Base-by-base conservation (phyloP, 2,797 vertebrate genomes). In the Hapalemur alaotrensis region DNA sequence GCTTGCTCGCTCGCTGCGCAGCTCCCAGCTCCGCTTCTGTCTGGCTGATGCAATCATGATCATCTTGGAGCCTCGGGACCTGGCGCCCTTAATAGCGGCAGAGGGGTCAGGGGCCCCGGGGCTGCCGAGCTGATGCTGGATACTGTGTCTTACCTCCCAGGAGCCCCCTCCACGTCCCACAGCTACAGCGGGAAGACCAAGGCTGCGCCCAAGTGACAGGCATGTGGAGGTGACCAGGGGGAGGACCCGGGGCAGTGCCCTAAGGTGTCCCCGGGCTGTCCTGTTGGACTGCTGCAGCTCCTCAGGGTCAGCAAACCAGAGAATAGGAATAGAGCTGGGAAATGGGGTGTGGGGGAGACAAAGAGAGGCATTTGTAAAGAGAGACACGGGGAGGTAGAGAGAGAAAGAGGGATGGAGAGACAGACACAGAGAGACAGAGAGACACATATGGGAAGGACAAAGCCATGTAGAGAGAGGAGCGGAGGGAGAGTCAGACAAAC, bases 31-130 rank as follows among this genome's bases (percentile, higher is more conserved):
- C 93, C 69, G 52, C 76, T 52, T 93, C 95, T 79, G 94, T 96
- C 94, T 96, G 95, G 96, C 97, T 97, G 96, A 98, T 95, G 97
- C 94, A 97, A 96, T 95, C 95, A 84, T 23, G 91, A 97, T 95
- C 95, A 70, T 91, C 95, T 76, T 85, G 7, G 91, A 94, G 95
- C 95, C 93, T 95, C 83, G 61, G 96, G 95, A 96, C 95, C 73
- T 48, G n/a, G 91, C 79, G 95, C 95, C 96, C 94, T 97, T 97
- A 92, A 93, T 88, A 92, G 93, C 88, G 72, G 91, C 78, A 93
- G 81, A 63, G 91, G 82, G 89, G 85, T 96, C 95, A 91, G 89
- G 80, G 84, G 88, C 88, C 93, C 70, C 10, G 30, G 78, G 92
- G 83, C 84, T 92, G 95, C 91, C 5, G 7, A 41, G 84, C 96